Conservation (phyloP, 1,140 invertebrate species). For the Cardiocondyla obscurior region DNA sequence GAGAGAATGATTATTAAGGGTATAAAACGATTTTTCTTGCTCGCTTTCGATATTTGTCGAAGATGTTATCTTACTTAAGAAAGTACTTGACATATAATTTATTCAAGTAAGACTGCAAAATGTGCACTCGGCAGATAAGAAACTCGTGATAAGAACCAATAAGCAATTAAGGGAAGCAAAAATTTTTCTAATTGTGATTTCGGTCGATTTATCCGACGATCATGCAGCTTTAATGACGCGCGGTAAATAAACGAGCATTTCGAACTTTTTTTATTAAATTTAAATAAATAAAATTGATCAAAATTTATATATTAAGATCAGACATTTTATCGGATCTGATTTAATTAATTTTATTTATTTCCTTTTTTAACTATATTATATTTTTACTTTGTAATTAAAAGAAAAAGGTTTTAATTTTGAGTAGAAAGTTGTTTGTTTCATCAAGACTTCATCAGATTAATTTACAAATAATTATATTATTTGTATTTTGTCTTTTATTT, state of each 20-base stretch:
- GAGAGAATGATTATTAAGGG: neutral
- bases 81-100: neutral
- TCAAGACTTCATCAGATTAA: no score
- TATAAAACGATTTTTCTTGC: neutral
- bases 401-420: neutral
- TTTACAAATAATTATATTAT: no score
- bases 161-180: neutral
- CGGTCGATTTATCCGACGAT: neutral
- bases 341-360: neutral
- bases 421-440: neutral
- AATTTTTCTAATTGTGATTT: neutral
- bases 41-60: no score
- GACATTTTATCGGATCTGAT: neutral
- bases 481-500: neutral
- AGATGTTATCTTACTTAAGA: neutral
- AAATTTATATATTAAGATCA: neutral
- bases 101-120: neutral
- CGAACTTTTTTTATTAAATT: neutral
- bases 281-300: neutral
- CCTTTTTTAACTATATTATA: no score
- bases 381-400: neutral
- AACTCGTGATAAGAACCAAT: neutral
- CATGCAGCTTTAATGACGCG: neutral
- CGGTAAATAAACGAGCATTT: neutral
- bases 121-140: neutral